phyloP scores from a whole-genome alignment of 2,113 vertebrate genomes.

The Nesoenas mayeri region DNA sequence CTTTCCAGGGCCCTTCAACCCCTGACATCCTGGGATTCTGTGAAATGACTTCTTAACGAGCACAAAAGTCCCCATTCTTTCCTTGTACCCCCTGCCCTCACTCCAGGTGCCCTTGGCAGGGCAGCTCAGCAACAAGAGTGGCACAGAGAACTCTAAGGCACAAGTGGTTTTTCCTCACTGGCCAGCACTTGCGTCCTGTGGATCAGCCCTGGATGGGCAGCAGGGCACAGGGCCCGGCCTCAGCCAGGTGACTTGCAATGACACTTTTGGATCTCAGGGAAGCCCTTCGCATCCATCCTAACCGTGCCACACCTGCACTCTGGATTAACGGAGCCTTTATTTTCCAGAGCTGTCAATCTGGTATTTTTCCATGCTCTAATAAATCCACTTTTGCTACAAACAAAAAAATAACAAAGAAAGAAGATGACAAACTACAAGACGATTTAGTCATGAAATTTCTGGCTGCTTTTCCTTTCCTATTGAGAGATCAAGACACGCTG shows the following conservation, averaged over 20 bases:
- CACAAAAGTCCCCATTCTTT: neutral
- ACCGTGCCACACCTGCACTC: slow-evolving; percentile 10
- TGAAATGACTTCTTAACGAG: neutral
- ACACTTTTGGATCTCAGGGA: neutral
- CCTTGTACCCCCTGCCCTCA: neutral
- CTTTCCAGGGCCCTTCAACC: too few species aligned
- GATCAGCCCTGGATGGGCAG: neutral
- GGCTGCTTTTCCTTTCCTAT: slow-evolving; percentile 19
- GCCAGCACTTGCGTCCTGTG: neutral
- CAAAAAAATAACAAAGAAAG: slow-evolving; percentile 50
- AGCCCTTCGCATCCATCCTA: neutral
- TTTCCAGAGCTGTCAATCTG: slow-evolving; percentile 55
- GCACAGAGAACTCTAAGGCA: neutral
- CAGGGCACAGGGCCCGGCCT: neutral
- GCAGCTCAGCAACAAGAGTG: neutral
- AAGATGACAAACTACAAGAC: slow-evolving; percentile 10
- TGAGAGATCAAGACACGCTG: slow-evolving; percentile 39
- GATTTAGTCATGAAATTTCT: slow-evolving; percentile 35
- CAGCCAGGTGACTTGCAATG: neutral
- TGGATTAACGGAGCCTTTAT: slow-evolving; percentile 38
- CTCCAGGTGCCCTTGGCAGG: neutral
- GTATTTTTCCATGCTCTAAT: slow-evolving; percentile 36
- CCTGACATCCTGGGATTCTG: too few species aligned
- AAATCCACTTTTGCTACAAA: slow-evolving; percentile 44
- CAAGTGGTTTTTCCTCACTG: neutral